phyloP scores from a whole-genome alignment of 2,888 invertebrate genomes.

The Hypercompe scribonia region DNA sequence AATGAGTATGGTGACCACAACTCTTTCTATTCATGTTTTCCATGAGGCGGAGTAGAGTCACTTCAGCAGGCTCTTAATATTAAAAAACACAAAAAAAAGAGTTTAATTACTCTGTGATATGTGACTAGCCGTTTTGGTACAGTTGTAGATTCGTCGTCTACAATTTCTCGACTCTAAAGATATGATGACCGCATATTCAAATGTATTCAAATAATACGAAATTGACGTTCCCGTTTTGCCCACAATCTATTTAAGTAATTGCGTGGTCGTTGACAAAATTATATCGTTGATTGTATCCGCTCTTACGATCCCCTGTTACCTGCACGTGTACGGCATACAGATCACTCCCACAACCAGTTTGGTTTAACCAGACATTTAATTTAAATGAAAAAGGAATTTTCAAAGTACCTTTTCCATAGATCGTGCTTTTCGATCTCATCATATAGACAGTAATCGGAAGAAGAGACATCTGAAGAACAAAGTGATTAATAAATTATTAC shows the following conservation, averaged over 20 bases:
- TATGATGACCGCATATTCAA: conserved; percentile 26
- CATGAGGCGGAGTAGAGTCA: no score
- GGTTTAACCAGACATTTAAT: neutral
- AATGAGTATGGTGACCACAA: no score
- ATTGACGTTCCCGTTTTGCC: conserved; percentile 32
- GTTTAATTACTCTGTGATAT: no score
- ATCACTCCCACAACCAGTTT: conserved; percentile 18
- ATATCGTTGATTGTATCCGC: conserved; percentile 48
- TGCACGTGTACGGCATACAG: conserved; percentile 42
- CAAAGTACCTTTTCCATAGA: neutral
- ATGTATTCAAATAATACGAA: conserved; percentile 38
- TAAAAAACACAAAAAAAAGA: no score
- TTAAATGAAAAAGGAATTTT: neutral
- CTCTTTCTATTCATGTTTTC: no score
- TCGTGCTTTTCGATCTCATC: neutral
- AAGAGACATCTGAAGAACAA: no score
- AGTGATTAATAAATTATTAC: no score
- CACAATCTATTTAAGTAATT: conserved; percentile 52
- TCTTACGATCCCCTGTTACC: conserved; percentile 33
- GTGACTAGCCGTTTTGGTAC: neutral
- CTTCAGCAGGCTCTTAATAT: no score
- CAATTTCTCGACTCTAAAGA: neutral
- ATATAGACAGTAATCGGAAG: no score
- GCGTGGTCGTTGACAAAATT: conserved; percentile 51
- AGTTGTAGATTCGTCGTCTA: neutral